These are phyloP conservation scores for Thaumatotibia leucotreta DNA, from an alignment of 1,140 invertebrate species.

Conservation along the genomic window DNA sequence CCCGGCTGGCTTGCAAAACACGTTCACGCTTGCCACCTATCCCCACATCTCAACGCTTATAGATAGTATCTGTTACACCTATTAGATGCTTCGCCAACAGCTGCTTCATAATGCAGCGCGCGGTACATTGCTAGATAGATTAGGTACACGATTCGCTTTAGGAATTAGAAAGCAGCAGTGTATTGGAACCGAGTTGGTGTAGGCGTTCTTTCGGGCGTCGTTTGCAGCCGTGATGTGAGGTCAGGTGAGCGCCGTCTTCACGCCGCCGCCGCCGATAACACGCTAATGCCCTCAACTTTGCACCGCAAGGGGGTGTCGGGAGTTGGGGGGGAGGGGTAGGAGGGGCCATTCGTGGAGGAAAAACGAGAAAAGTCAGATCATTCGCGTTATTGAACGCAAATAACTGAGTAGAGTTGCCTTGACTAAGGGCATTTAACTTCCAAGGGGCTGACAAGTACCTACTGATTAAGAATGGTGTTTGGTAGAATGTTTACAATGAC, in stretches of 20 bases:
- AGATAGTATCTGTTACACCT: slow-evolving; percentile 71
- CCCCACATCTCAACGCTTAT: slow-evolving; percentile 73
- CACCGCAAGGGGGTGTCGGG: slow-evolving; percentile 59
- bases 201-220: slow-evolving; percentile 25
- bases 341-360: slow-evolving; percentile 52
- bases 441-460: neutral
- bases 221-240: slow-evolving; percentile 35
- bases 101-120: neutral
- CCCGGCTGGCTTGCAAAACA: slow-evolving; percentile 71
- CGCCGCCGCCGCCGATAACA: slow-evolving; percentile 70
- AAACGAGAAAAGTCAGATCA: slow-evolving; percentile 72
- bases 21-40: slow-evolving; percentile 73
- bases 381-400: slow-evolving; percentile 72
- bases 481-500: neutral
- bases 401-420: slow-evolving; percentile 65
- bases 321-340: slow-evolving; percentile 16
- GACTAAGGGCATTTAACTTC: neutral
- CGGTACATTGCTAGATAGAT: slow-evolving; percentile 27
- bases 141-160: neutral
- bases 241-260: slow-evolving; percentile 72
- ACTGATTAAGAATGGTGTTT: neutral
- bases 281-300: slow-evolving; percentile 78
- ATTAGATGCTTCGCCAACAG: slow-evolving; percentile 31
- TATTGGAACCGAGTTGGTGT: slow-evolving; percentile 8
- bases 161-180: slow-evolving; percentile 25